phyloP scores from a whole-genome alignment of 2,888 invertebrate species.

The Anaspis maculata region DNA sequence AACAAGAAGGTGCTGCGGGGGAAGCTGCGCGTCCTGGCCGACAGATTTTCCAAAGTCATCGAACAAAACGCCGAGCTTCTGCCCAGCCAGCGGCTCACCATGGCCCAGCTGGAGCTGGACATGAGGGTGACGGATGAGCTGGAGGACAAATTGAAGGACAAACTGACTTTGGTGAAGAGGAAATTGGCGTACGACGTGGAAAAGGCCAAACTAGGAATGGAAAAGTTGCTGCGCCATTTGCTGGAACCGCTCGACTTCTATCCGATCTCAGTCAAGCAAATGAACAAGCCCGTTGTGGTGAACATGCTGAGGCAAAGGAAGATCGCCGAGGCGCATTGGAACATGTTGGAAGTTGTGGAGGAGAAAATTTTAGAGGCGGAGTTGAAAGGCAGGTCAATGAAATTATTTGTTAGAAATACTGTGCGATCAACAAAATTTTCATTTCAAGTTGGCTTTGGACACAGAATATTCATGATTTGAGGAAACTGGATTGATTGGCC shows the following conservation, averaged over 20 bases:
- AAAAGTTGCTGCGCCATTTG: conserved; percentile 59
- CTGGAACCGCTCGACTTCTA: conserved; percentile 57
- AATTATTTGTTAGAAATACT: not conserved
- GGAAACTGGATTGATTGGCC: no score
- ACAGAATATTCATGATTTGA: no score
- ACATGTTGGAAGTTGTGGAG: conserved; percentile 49
- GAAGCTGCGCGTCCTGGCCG: conserved; percentile 23
- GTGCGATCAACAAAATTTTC: no score
- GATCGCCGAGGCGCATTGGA: conserved; percentile 49
- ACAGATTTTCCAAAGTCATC: conserved; percentile 19
- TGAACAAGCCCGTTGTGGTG: conserved; percentile 44
- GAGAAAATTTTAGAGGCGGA: conserved; percentile 52
- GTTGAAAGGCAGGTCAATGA: conserved; percentile 46
- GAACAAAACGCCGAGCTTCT: conserved; percentile 50
- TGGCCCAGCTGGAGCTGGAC: conserved; percentile 59
- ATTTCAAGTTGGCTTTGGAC: no score
- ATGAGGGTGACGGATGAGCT: conserved; percentile 56
- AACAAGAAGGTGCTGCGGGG: conserved; percentile 53
- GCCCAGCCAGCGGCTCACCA: conserved; percentile 48
- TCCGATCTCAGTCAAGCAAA: conserved; percentile 52
- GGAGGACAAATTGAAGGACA: conserved; percentile 49
- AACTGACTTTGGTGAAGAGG: conserved; percentile 54
- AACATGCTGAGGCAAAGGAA: conserved; percentile 56
- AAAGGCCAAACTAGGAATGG: conserved; percentile 8
- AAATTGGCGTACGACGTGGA: conserved; percentile 55